Base-by-base conservation (phyloP, 1,140 invertebrate genomes). In the Pentalonia nigronervosa region DNA sequence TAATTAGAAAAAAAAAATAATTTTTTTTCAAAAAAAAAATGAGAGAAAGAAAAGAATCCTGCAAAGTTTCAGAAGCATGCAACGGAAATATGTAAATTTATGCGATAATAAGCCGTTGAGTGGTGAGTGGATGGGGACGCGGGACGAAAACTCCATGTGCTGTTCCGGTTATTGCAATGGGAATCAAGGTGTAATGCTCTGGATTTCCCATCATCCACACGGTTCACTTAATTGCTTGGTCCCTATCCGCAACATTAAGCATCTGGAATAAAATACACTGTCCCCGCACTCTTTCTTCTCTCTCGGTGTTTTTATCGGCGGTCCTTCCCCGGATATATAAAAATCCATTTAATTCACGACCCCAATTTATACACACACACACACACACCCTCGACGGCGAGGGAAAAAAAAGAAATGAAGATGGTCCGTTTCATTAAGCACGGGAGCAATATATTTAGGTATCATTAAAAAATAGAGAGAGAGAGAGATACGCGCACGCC, bases 301-400 rank as follows among this genome's bases (percentile, higher is more conserved):
- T 83, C 30, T 41, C 41, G 41, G 41, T 36, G 67, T 92, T 92
- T 41, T 83, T 50, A 83, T 92, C 47, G 67, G 67, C 41, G 41
- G 41, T 20, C 45, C 20, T 83, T 45, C 90, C n/a, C 11, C 34
- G 90, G 41, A 92, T 36, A 92, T 81, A 92, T 81, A 92, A 83
- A 91, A 92, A 92, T 92, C n/a, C 67, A 92, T 92, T 92, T 92
- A 92, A 92, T 92, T 83, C 90, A 92, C 47, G 67, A 92, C 76
- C 90, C 17, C 67, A 83, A 76, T 92, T 90, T 90, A 90, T 90
- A 41, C 41, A 41, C 41, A 41, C 41, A 41, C 41, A 41, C 41
- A 4, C 41, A 41, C 41, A 47, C 41, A 92, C 90, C 67, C 45
- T 83, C 36, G 14, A 76, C 11, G 53, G 41, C 36, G 23, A 81